A percentile compares a stretch with the other conserved stretches of the same genome.
Conservation (phyloP, 2,888 invertebrate species). For the Pinctada fucata region DNA sequence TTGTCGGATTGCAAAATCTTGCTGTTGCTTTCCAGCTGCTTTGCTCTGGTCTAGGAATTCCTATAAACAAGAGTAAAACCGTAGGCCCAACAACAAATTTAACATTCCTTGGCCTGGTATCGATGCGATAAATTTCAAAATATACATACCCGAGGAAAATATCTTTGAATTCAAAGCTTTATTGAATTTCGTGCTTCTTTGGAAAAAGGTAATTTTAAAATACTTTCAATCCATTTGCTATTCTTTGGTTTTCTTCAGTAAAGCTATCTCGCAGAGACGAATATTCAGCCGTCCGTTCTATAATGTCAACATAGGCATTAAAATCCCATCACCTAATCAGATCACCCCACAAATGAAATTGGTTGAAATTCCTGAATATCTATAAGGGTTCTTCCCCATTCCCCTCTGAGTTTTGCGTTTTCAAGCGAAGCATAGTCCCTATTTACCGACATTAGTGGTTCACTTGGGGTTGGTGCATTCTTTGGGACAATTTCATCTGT, state of each 20-base stretch:
- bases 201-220: not conserved
- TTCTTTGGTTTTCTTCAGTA: conserved; percentile 3
- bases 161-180: not conserved
- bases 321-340: not conserved
- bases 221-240: conserved; percentile 3
- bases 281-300: not conserved
- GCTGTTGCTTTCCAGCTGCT: not conserved
- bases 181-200: not conserved
- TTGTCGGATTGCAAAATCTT: not conserved
- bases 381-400: not conserved
- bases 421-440: not conserved
- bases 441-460: not conserved
- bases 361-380: not conserved
- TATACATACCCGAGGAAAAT: not conserved
- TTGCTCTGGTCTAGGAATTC: conserved; percentile 4
- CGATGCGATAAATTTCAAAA: not conserved
- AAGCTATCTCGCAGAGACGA: not conserved
- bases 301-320: not conserved
- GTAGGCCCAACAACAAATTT: conserved; percentile 3
- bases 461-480: not conserved
- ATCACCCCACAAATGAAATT: not conserved
- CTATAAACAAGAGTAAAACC: conserved; percentile 1
- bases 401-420: not conserved
- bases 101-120: conserved; percentile 5
- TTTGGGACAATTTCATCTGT: not conserved